Evolutionary conservation across 2,888 invertebrate species (phyloP), one percentile per base, ranked within the genome.

Genomic region (Xestia c-nigrum): DNA sequence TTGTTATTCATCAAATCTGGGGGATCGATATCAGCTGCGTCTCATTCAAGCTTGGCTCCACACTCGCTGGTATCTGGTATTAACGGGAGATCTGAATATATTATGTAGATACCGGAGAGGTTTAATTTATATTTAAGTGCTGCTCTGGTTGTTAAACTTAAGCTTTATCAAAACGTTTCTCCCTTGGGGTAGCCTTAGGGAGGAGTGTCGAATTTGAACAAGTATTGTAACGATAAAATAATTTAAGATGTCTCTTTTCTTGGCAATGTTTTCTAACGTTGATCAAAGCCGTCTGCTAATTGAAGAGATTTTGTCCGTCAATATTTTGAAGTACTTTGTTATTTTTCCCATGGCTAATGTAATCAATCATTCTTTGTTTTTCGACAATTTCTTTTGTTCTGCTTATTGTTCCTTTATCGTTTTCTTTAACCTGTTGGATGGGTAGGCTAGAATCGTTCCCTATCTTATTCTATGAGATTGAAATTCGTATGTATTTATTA

Each of bases 1-100:
- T 78, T 77, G 77, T 83, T 83, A 84, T 86, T 87, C 80, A 86
- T 76, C 82, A 80, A 85, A 73, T 84, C 75, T 82, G 66, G 61
- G 16, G 67, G 76, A 76, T 87, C 84, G 64, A 83, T 81, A 71
- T 46, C 88, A 77, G 76, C 72, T 69, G 78, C 71, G 76, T 64
- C 84, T 73, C 72, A 77, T 73, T 81, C 80, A 77, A 75, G 31
- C 75, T 68, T 66, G 74, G 52, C 46, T 84, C 57, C 71, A 72
- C 59, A 75, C 70, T 78, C 67, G 10, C 67, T 80, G 55, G 70
- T 70, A 80, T 70, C 55, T 77, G 63, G 57, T 70, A 85, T 76
- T 76, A 73, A 79, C 61, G 46, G 40, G n/a, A 47, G 64, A 63
- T 38, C 59, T 83, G 66, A 74, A 83, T 79, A 79, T 67, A 79